Percentiles rank a stretch among this genome's conserved stretches.
Evolutionary conservation across 2,888 invertebrate genomes (phyloP).

Genomic region (Hypolimnas misippus): DNA sequence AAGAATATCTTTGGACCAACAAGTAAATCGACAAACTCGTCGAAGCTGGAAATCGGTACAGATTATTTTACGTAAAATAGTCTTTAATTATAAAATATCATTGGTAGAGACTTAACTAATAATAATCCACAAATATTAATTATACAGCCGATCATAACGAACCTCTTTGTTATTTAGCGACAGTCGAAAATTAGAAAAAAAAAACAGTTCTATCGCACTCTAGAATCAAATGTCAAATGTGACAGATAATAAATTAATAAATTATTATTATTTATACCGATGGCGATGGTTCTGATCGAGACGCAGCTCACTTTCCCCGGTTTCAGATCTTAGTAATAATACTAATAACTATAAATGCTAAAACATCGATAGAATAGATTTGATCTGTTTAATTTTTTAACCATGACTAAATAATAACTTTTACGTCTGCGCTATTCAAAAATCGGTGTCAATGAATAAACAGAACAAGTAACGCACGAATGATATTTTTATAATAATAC

Average conservation of each 20-base stretch:
- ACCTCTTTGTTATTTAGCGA: no score
- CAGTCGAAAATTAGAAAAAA: not conserved
- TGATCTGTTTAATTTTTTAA: slow-evolving; percentile 39
- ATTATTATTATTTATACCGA: slow-evolving; percentile 14
- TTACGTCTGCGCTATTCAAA: not conserved
- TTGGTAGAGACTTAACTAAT: no score
- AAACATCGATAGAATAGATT: slow-evolving; percentile 31
- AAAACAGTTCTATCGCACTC: not conserved
- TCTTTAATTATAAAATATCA: no score
- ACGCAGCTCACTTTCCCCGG: slow-evolving; percentile 70
- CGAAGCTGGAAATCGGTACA: no score
- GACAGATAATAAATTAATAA: slow-evolving; percentile 12
- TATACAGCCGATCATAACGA: no score
- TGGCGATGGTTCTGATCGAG: slow-evolving; percentile 32
- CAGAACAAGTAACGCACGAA: no score
- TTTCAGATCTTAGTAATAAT: slow-evolving; percentile 62
- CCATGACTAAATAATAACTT: not conserved
- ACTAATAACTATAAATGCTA: slow-evolving; percentile 45
- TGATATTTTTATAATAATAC: no score
- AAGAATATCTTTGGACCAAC: no score
- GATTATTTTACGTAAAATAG: no score
- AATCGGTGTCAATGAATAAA: no score
- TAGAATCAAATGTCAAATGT: slow-evolving; percentile 13
- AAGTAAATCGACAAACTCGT: no score
- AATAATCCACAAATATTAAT: no score